These are phyloP conservation scores for Aleadryas rufinucha DNA, from an alignment of 2,113 vertebrate genomes.

Conservation along the genomic window DNA sequence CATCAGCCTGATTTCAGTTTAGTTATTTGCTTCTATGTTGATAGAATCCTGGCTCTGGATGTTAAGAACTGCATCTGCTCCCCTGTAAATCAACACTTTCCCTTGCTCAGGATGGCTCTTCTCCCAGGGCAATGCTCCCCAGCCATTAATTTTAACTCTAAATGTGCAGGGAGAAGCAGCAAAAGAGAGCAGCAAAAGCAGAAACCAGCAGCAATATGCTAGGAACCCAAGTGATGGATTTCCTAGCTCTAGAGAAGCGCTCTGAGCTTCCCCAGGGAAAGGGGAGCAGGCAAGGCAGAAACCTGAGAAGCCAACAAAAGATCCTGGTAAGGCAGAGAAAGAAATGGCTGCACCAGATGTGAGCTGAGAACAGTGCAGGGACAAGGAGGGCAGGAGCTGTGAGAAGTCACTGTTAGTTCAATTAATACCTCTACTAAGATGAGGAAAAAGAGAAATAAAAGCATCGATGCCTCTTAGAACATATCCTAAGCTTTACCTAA, in stretches of 20 bases:
- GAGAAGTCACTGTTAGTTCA: not conserved
- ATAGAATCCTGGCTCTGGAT: not conserved
- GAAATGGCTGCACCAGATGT: not conserved
- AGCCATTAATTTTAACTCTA: not conserved
- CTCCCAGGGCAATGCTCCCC: not conserved
- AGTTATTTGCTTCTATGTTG: not conserved
- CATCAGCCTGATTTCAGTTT: not conserved
- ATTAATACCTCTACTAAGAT: not conserved
- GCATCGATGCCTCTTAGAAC: not conserved
- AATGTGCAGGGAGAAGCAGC: not conserved
- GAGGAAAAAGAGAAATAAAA: not conserved
- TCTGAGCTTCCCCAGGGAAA: not conserved
- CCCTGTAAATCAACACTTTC: not conserved
- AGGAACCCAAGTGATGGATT: not conserved
- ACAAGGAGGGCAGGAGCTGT: not conserved
- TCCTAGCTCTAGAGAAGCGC: not conserved
- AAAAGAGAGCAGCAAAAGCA: not conserved
- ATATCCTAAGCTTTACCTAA: not conserved
- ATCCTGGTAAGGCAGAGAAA: not conserved
- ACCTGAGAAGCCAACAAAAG: not conserved
- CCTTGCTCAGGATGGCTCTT: not conserved
- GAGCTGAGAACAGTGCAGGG: not conserved
- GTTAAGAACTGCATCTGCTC: not conserved
- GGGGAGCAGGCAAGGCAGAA: not conserved
- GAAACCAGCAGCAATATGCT: not conserved